Percentiles rank a stretch among this genome's conserved stretches.
phyloP scores from a whole-genome alignment of 2,797 vertebrate species.

The Megalops cyprinoides region DNA sequence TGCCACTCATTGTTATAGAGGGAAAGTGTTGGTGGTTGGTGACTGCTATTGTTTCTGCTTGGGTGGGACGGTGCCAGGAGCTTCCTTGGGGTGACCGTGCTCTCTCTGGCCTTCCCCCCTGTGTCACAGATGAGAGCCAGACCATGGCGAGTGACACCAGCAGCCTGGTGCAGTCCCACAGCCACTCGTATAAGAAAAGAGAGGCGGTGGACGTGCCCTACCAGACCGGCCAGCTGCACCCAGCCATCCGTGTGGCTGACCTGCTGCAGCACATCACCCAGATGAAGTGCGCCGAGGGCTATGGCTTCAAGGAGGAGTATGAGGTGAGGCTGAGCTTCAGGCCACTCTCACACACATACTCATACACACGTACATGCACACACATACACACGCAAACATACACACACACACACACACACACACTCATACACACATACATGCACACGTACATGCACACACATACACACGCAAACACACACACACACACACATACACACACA shows the following conservation, averaged over 20 bases:
- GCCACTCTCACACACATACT: background rate
- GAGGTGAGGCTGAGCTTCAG: slow-evolving; percentile 76
- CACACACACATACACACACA: background rate
- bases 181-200: slow-evolving; percentile 81
- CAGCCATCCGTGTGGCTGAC: no score
- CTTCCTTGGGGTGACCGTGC: slow-evolving; percentile 13
- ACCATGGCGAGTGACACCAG: slow-evolving; percentile 92
- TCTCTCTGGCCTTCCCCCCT: background rate
- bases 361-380: background rate
- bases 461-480: slow-evolving; percentile 9
- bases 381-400: background rate
- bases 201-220: slow-evolving; percentile 87
- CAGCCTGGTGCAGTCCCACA: slow-evolving; percentile 88
- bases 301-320: slow-evolving; percentile 97
- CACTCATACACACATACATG: background rate
- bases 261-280: slow-evolving; percentile 98
- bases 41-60: no score
- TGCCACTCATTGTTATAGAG: background rate
- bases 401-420: background rate
- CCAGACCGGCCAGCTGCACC: slow-evolving; percentile 91
- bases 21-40: slow-evolving; percentile 23
- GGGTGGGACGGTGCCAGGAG: slow-evolving; percentile 20
- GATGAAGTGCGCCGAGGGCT: slow-evolving; percentile 97
- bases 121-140: slow-evolving; percentile 85
- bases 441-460: slow-evolving; percentile 6